Evolutionary conservation across 2,888 invertebrate species (phyloP), one percentile per base, ranked within the genome.

Genomic region (Leucania comma): DNA sequence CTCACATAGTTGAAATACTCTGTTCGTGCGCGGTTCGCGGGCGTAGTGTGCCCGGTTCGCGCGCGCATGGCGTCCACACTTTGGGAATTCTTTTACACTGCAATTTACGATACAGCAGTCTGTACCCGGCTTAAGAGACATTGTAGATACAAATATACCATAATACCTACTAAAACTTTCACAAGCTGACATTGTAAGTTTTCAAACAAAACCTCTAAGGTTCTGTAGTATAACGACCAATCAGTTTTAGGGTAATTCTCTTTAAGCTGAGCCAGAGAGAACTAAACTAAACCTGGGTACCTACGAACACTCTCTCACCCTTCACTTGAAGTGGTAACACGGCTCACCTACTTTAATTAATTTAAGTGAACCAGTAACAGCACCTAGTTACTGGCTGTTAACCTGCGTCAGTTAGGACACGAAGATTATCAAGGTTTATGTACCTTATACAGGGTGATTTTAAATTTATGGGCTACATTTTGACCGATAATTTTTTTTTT

Each of bases 311-410:
- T 51, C 57, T 26, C 79, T 57, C 67, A 65, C 75, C 80, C 82
- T 85, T 83, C 72, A 81, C 77, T 74, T 56, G 32, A 73, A 71
- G 76, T 79, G 86, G 79, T 80, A 79, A 80, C 67, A 81, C 75
- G 82, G 68, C 82, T 74, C 80, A 84, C 81, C 81, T 85, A 87
- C 77, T 89, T 89, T 84, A 89, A 89, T 89, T 89, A 89, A 89
- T 89, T 86, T 87, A 86, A 83, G 82, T 78, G 80, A 82, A 80
- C 86, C 80, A 78, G 79, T 72, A 72, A 81, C 67, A 71, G 76
- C 83, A 63, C 24, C 22, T 32, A 77, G 80, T 65, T 75, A 70
- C 70, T 68, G 69, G 62, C 60, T 79, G 70, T 82, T 75, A 83
- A 80, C 78, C 78, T 66, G 24, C 56, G 66, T 76, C 72, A 68